Percentiles rank a stretch among this genome's conserved stretches.
phyloP scores from a whole-genome alignment of 2,888 invertebrate genomes.

The Andrena fulva region DNA sequence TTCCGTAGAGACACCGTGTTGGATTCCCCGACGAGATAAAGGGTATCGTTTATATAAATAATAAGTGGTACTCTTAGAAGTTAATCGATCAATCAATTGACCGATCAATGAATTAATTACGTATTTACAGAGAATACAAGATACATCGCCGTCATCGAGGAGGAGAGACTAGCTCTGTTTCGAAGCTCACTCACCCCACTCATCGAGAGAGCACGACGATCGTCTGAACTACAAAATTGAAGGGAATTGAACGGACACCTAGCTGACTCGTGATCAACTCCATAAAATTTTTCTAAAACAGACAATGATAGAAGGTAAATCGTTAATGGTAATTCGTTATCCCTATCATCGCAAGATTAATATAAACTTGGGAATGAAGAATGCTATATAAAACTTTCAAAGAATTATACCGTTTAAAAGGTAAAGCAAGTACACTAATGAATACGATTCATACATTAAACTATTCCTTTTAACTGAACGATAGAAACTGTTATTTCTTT shows the following conservation, averaged over 20 bases:
- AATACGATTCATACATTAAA: too few relatives aligned
- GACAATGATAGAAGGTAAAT: slow-evolving; percentile 14
- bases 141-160: slow-evolving; percentile 77
- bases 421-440: too few relatives aligned
- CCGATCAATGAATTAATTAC: slow-evolving; percentile 77
- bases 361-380: background rate
- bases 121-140: slow-evolving; percentile 84
- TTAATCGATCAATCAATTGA: slow-evolving; percentile 48
- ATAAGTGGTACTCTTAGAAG: slow-evolving; percentile 77
- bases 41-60: slow-evolving; percentile 71
- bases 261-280: slow-evolving; percentile 82
- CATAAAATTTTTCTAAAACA: slow-evolving; percentile 81
- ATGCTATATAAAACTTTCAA: background rate
- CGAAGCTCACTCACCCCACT: slow-evolving; percentile 79
- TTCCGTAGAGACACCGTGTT: slow-evolving; percentile 53
- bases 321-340: background rate
- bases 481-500: background rate
- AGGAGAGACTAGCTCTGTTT: slow-evolving; percentile 67
- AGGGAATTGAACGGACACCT: slow-evolving; percentile 71
- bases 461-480: too few relatives aligned
- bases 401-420: too few relatives aligned
- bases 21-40: slow-evolving; percentile 47
- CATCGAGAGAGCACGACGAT: slow-evolving; percentile 62
- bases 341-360: background rate
- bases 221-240: slow-evolving; percentile 58